phyloP scores from a whole-genome alignment of 2,113 vertebrate species.

The Macaca fascicularis region DNA sequence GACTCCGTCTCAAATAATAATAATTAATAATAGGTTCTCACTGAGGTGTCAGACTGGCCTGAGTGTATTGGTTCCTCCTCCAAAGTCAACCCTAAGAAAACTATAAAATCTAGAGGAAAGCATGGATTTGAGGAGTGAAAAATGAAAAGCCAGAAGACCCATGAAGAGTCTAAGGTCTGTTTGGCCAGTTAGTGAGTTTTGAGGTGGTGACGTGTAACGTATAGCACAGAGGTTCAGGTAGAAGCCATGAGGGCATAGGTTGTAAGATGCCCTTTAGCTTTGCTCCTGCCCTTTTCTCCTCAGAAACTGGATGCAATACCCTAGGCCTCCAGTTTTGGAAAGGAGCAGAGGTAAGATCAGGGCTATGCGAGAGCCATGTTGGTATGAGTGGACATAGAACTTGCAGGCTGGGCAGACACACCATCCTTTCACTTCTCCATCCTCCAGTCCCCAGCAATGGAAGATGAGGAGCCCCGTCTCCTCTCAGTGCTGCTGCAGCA shows the following conservation, averaged over 20 bases:
- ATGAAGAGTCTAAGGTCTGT: background rate
- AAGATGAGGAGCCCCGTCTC: background rate
- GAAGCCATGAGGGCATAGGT: rapidly evolving
- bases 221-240: background rate
- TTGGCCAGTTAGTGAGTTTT: background rate
- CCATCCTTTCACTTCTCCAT: background rate
- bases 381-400: background rate
- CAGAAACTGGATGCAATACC: no score
- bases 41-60: background rate
- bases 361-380: background rate
- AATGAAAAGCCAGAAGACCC: background rate
- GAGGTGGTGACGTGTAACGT: background rate
- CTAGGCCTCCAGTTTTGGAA: background rate
- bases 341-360: background rate
- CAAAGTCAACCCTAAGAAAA: background rate
- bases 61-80: background rate
- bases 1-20: no score
- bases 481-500: background rate
- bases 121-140: background rate
- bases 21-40: no score
- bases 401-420: background rate
- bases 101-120: background rate
- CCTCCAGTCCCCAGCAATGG: background rate
- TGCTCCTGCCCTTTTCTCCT: background rate
- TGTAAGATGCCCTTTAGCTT: background rate